A percentile compares a stretch with the other conserved stretches of the same genome.
Evolutionary conservation across 2,797 vertebrate genomes (phyloP).

Genomic region (Pseudochaenichthys georgianus): DNA sequence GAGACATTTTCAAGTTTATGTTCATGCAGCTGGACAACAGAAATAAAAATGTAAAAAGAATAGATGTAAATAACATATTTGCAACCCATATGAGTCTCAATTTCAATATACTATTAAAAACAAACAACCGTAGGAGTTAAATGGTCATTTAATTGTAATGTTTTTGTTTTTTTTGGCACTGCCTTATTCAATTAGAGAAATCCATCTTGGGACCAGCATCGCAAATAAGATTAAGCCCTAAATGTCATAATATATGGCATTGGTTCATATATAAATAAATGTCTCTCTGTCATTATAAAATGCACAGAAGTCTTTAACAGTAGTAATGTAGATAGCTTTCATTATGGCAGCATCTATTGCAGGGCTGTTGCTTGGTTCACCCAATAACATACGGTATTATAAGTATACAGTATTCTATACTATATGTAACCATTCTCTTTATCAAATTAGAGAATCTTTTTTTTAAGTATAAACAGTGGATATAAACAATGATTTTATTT

Average conservation of each 20-base stretch:
- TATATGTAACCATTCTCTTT: too few relatives aligned
- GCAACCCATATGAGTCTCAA: background rate
- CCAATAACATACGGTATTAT: background rate
- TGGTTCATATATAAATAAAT: background rate
- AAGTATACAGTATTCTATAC: slow-evolving; percentile 4
- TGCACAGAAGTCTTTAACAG: background rate
- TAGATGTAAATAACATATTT: background rate
- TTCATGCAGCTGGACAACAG: background rate
- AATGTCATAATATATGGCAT: background rate
- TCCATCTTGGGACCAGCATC: background rate
- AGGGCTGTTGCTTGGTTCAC: background rate
- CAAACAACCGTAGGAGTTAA: background rate
- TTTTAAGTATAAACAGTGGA: too few relatives aligned
- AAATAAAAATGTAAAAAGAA: too few relatives aligned
- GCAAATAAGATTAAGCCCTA: background rate
- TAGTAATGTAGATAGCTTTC: background rate
- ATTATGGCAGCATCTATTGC: slow-evolving; percentile 8
- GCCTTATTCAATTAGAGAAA: background rate
- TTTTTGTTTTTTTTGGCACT: background rate
- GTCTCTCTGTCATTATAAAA: background rate
- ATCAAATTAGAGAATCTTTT: too few relatives aligned
- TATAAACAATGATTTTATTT: too few relatives aligned
- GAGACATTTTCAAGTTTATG: background rate
- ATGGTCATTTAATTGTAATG: background rate
- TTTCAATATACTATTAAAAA: background rate